Evolutionary conservation across 2,113 vertebrate genomes (phyloP), one percentile per base, ranked within the genome.

Genomic region (Ptilorrhoa leucosticta): DNA sequence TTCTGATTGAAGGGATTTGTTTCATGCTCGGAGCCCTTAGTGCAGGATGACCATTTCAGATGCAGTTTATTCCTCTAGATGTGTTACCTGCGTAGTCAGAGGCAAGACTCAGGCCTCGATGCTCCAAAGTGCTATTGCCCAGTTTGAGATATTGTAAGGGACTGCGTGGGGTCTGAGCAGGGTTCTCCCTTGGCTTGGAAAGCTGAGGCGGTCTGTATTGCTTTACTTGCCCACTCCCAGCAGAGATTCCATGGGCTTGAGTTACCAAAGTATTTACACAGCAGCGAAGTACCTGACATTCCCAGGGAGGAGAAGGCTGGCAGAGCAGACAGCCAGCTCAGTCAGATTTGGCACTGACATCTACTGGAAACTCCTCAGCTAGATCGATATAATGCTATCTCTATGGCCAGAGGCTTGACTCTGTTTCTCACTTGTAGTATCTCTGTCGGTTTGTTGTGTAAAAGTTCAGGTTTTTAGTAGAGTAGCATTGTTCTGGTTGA

Each of bases 1-100:
- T 88, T 97, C 97, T 3, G 97, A 97, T 44, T 98, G 90, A 97
- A 20, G 45, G 7, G 11, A 3, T 56, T 65, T 12, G 23, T 30
- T 78, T 56, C 6, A 3, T 30, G 35, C 45, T 89, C 0, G 0
- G 63, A 33, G 31, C 7, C n/a, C 21, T 44, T 28, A 35, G 15
- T 2, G 2, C 35, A 78, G 37, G 23, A 51, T 42, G 26, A 63
- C 50, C n/a, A 14, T 45, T 56, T 51, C 76, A 12, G 28, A 17
- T 3, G 0, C 28, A 11, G 45, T 68, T 90, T 40, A 42, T 69
- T 68, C 37, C 66, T 89, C 56, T 13, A 10, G 26, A 9, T 53
- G 30, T 33, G 30, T 23, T 87, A 50, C 50, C 45, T 47, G 18
- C 31, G 70, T n/a, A 27, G 26, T 42, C 33, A 86, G 70, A 63